These are phyloP conservation scores for Copidosoma floridanum DNA, from an alignment of 1,140 invertebrate species.

Conservation along the genomic window DNA sequence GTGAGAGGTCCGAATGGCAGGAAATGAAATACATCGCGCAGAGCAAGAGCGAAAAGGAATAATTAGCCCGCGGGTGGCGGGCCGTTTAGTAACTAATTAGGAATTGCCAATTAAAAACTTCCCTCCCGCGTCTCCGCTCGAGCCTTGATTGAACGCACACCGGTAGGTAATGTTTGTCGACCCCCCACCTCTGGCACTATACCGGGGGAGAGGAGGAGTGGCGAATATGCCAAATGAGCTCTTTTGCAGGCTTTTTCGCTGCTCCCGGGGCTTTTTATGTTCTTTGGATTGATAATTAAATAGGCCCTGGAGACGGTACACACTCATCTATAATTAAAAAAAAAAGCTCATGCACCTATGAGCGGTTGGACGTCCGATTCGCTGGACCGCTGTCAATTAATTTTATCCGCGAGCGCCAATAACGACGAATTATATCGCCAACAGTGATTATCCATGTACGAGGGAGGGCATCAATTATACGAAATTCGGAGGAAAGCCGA, in stretches of 20 bases:
- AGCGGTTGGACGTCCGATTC: too few relatives aligned
- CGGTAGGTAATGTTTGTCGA: conserved; percentile 29
- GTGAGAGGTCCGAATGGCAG: neutral
- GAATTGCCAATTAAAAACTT: conserved; percentile 57
- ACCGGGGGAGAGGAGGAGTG: neutral
- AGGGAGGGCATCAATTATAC: too few relatives aligned
- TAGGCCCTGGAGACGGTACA: too few relatives aligned
- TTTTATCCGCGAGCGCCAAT: neutral
- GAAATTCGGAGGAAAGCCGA: neutral
- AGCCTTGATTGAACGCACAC: conserved; percentile 27
- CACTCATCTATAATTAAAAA: too few relatives aligned
- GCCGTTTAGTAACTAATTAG: conserved; percentile 49
- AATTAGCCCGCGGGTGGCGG: conserved; percentile 49
- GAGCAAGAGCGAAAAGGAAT: conserved; percentile 44
- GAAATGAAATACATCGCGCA: neutral
- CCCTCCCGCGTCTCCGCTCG: conserved; percentile 25
- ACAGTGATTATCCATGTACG: too few relatives aligned
- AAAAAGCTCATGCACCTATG: too few relatives aligned
- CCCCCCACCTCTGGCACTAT: neutral
- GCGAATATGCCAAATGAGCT: neutral
- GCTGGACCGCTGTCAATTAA: too few relatives aligned
- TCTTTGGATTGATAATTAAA: too few relatives aligned
- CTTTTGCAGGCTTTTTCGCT: too few relatives aligned
- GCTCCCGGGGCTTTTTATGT: too few relatives aligned
- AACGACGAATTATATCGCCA: too few relatives aligned